A percentile compares a stretch with the other conserved stretches of the same genome.
phyloP scores from a whole-genome alignment of 2,888 invertebrate genomes.

The Hetaerina titia region DNA sequence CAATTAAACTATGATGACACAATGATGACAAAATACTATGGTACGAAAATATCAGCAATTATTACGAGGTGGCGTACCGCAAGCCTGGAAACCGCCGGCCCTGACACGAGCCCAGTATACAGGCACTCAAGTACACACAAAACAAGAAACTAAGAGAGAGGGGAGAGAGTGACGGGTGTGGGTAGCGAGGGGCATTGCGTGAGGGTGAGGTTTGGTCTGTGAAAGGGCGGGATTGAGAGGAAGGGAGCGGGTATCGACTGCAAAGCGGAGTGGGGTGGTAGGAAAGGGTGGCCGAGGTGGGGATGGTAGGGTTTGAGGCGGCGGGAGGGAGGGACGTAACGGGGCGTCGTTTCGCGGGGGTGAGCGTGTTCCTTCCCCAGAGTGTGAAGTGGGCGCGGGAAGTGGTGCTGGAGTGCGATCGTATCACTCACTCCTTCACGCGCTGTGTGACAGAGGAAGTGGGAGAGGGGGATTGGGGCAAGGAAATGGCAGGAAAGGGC shows the following conservation, averaged over 20 bases:
- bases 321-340: not conserved
- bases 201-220: not conserved
- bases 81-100: not conserved
- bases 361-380: not conserved
- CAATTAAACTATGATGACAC: no score
- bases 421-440: conserved; percentile 56
- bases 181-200: not conserved
- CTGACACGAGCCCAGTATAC: no score
- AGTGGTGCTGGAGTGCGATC: conserved; percentile 38
- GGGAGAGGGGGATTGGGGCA: not conserved
- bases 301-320: not conserved
- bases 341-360: not conserved
- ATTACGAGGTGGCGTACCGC: not conserved
- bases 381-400: conserved; percentile 5
- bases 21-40: no score
- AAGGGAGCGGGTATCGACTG: not conserved
- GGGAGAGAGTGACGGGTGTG: not conserved
- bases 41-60: not conserved
- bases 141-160: not conserved
- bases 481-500: not conserved
- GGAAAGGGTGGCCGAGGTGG: not conserved
- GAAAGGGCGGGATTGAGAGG: not conserved
- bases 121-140: no score
- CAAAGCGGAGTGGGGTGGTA: not conserved
- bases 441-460: conserved; percentile 57